Conservation (phyloP, 1,140 invertebrate species). For the Drosophila guanche region DNA sequence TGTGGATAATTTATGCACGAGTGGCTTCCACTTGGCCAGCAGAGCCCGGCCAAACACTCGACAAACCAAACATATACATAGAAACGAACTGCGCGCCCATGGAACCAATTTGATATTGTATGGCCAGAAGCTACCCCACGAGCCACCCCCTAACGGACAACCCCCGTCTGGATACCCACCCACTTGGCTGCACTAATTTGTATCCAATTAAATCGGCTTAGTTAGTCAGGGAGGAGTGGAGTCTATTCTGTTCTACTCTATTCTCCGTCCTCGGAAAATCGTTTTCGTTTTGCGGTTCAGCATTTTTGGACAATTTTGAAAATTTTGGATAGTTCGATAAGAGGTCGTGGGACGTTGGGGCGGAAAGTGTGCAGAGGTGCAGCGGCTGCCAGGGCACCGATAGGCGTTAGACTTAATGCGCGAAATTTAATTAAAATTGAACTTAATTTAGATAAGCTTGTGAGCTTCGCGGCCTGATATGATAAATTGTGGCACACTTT, state of each 20-base stretch:
- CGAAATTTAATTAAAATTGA: conserved; percentile 74
- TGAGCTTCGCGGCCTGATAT: conserved; percentile 20
- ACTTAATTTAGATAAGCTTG: conserved; percentile 68
- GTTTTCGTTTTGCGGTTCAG: conserved; percentile 27
- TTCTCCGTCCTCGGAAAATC: conserved; percentile 1
- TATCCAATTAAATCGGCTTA: conserved; percentile 66
- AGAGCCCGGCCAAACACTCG: conserved; percentile 23
- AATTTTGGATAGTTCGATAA: conserved; percentile 18
- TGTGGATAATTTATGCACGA: conserved; percentile 54
- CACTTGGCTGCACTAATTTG: conserved; percentile 51
- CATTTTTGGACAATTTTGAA: conserved; percentile 36
- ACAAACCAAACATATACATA: conserved; percentile 14
- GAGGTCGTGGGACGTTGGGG: too few relatives aligned
- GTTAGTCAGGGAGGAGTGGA: conserved; percentile 31
- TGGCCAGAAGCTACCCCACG: conserved; percentile 23
- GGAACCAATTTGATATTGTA: conserved; percentile 52
- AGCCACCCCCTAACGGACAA: not conserved
- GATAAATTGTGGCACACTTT: conserved; percentile 25
- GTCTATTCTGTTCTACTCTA: not conserved
- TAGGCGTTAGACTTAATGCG: conserved; percentile 57
- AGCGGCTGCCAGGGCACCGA: conserved; percentile 4
- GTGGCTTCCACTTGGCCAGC: conserved; percentile 47
- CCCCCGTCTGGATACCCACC: not conserved
- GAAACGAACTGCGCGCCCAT: conserved; percentile 14
- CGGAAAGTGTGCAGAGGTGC: not conserved